Evolutionary conservation across 1,140 invertebrate species (phyloP).

Genomic region (Himalopsyche phryganea): DNA sequence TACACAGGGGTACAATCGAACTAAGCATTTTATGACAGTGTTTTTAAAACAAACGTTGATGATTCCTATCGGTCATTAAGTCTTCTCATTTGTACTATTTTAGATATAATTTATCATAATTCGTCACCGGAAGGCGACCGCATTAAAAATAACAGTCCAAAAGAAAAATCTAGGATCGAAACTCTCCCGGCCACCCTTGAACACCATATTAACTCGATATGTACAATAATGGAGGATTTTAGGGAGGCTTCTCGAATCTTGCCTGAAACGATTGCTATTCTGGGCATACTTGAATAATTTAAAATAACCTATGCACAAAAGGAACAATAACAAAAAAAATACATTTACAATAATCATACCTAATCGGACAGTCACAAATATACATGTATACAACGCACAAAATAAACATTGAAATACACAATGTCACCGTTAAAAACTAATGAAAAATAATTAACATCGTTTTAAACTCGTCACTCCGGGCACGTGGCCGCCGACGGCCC

Average conservation of each 20-base stretch:
- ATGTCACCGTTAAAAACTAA: slow-evolving; percentile 23
- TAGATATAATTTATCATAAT: slow-evolving; percentile 45
- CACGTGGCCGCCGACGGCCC: too few species aligned
- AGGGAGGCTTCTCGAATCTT: too few species aligned
- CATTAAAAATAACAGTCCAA: too few species aligned
- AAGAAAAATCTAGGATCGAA: too few species aligned
- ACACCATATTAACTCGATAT: background rate
- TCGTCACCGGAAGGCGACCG: too few species aligned
- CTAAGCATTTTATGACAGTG: slow-evolving; percentile 44
- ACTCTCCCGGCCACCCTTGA: too few species aligned
- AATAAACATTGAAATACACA: slow-evolving; percentile 30
- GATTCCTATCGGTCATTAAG: slow-evolving; percentile 44
- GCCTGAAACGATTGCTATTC: too few species aligned
- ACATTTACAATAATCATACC: slow-evolving; percentile 21
- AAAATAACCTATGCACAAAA: slow-evolving; percentile 32
- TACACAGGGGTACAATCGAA: slow-evolving; percentile 56
- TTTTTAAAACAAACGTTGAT: slow-evolving; percentile 33
- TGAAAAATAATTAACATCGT: background rate
- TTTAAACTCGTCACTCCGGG: background rate
- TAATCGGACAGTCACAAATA: slow-evolving; percentile 32
- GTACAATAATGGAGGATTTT: too few species aligned
- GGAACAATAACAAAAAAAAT: slow-evolving; percentile 32
- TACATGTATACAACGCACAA: slow-evolving; percentile 31
- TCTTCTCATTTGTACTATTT: slow-evolving; percentile 59
- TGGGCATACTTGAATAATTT: slow-evolving; percentile 2